Conservation (phyloP, 2,113 vertebrate genomes). For the Silurus asotus region DNA sequence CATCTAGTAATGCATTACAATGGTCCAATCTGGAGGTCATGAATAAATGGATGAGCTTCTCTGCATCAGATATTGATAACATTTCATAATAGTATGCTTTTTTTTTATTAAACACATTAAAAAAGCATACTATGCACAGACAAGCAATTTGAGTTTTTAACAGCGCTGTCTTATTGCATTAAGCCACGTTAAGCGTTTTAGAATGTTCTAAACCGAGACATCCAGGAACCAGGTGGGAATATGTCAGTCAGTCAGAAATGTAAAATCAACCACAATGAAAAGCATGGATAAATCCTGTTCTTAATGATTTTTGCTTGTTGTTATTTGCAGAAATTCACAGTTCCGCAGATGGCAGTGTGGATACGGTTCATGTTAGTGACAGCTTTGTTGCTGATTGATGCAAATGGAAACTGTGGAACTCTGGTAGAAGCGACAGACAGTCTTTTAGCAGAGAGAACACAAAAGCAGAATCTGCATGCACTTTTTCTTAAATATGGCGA, state of each 20-base stretch:
- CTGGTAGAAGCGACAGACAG: conserved; percentile 55
- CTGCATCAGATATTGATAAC: no score
- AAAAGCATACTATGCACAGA: no score
- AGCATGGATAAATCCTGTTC: neutral
- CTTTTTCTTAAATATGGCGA: conserved; percentile 90
- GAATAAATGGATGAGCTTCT: no score
- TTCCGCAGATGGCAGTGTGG: neutral
- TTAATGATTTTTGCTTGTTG: neutral
- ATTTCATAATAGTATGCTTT: no score
- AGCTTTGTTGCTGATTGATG: neutral
- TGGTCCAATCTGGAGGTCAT: no score
- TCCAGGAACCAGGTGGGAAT: neutral
- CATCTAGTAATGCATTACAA: no score
- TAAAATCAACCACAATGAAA: neutral
- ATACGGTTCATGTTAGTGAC: neutral
- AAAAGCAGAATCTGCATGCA: conserved; percentile 82
- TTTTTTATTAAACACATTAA: no score
- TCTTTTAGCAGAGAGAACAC: conserved; percentile 74
- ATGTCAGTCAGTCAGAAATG: neutral
- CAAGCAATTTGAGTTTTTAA: no score
- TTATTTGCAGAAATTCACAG: neutral
- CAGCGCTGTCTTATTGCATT: no score
- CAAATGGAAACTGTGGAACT: conserved; percentile 43
- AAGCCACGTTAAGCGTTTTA: no score
- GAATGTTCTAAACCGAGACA: neutral